phyloP scores from a whole-genome alignment of 2,888 invertebrate species.

The Allophyes oxyacanthae region DNA sequence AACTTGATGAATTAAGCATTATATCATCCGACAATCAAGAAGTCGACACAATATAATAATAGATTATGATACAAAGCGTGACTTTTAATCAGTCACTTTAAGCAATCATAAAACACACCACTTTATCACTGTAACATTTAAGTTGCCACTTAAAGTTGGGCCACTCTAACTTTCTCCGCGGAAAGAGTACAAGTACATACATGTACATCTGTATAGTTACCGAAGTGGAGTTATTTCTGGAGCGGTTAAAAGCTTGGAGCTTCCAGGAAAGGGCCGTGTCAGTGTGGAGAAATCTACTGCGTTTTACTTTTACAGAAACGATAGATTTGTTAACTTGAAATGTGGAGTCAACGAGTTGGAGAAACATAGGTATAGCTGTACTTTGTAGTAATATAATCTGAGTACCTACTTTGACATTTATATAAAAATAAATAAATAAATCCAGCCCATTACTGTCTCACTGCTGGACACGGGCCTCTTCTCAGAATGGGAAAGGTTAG shows the following conservation, averaged over 20 bases:
- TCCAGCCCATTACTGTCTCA: too few relatives aligned
- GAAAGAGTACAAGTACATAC: background rate
- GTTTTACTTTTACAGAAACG: slow-evolving; percentile 28
- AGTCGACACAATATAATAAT: too few relatives aligned
- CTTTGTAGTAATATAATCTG: too few relatives aligned
- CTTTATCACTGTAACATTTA: slow-evolving; percentile 10
- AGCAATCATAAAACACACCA: background rate
- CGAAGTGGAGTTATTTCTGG: slow-evolving; percentile 17
- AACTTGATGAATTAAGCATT: too few relatives aligned
- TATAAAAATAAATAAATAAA: too few relatives aligned
- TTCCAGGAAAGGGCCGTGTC: slow-evolving; percentile 6
- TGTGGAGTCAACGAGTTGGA: background rate
- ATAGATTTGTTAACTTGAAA: slow-evolving; percentile 5
- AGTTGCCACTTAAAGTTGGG: slow-evolving; percentile 13
- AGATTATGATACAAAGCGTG: too few relatives aligned
- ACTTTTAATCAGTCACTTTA: too few relatives aligned
- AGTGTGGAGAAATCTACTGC: slow-evolving; percentile 20
- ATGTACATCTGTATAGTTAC: slow-evolving; percentile 15
- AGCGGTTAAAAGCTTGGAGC: slow-evolving; percentile 27
- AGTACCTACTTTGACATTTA: too few relatives aligned
- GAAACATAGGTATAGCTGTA: too few relatives aligned
- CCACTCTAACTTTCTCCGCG: slow-evolving; percentile 20
- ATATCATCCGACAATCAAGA: too few relatives aligned
- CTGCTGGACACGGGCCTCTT: too few relatives aligned
- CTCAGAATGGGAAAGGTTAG: too few relatives aligned